These are phyloP conservation scores for Benitochromis conjunctus DNA, from an alignment of 2,113 vertebrate species.

Conservation along the genomic window DNA sequence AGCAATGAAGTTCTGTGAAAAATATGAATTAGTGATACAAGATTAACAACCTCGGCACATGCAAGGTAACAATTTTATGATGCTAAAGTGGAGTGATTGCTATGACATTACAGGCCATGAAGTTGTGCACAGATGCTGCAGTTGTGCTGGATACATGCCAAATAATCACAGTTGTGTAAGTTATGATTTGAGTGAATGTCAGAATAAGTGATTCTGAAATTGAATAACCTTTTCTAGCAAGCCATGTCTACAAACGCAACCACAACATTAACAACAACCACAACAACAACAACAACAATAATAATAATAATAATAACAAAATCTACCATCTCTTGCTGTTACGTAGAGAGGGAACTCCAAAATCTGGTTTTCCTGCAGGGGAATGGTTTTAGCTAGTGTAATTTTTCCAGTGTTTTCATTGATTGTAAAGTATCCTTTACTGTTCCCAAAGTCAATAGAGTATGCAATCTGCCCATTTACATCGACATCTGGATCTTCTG, in stretches of 20 bases:
- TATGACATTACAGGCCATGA: not conserved
- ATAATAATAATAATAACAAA: not conserved
- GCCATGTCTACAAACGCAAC: not conserved
- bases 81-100: not conserved
- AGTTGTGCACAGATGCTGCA: not conserved
- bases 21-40: not conserved
- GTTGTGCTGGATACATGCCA: not conserved
- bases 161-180: not conserved
- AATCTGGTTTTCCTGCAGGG: conserved; percentile 43
- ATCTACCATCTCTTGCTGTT: conserved; percentile 75
- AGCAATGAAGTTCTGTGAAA: not conserved
- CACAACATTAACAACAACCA: not conserved
- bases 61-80: not conserved
- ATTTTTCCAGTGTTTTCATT: conserved; percentile 65
- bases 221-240: not conserved
- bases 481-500: conserved; percentile 70
- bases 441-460: conserved; percentile 70
- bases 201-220: not conserved
- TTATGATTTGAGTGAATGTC: not conserved
- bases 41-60: not conserved
- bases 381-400: conserved; percentile 61
- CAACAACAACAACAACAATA: rapidly evolving
- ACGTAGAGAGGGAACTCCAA: conserved; percentile 71
- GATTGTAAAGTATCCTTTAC: conserved; percentile 68
- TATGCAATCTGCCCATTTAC: conserved; percentile 72